Base-by-base conservation (phyloP, 2,888 invertebrate species). In the Tenodera sinensis region DNA sequence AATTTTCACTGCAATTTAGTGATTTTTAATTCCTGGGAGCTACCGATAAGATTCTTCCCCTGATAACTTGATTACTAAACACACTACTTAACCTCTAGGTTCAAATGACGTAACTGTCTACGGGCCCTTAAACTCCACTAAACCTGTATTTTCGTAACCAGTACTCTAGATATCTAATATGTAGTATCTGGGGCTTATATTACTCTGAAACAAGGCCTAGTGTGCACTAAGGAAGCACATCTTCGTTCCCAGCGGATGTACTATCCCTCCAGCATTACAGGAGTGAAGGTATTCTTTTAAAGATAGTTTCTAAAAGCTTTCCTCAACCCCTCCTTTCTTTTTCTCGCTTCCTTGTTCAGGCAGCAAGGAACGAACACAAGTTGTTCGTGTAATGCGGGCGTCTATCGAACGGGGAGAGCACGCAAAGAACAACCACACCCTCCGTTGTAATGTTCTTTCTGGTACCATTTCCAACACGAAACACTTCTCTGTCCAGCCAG, bases 381-480 rank as follows among this genome's bases (percentile, higher is more conserved):
- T 71, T 71, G 54, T 83, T 87, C 87, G 87, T 87, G 87, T 42
- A 87, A 87, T 83, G 87, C 82, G 82, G 87, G 82, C 87, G 42
- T 87, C 87, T 87, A 42, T 87, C 83, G 83, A 42, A 27, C 54
- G 83, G 83, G 83, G 27, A 82, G 82, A 34, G 87, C 87, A 71
- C 54, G 54, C 54, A 71, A 71, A 71, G 54, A 87, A 87, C 87
- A 87, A 87, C 87, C 87, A 87, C 87, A 87, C 87, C 87, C 87
- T 82, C 87, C 3, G 54, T 71, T 71, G 54, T 71, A 71, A 71
- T 71, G 54, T 4, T 71, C 54, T 71, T 25, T 71, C 54, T 71
- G 54, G 54, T 71, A 71, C 54, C 54, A 71, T 42, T 42, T 12
- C 12, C 42, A 42, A 6, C 54, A 71, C 54, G 54, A 71, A 71